Percentiles rank a stretch among this genome's conserved stretches.
These are phyloP conservation scores for Zaprionus bogoriensis DNA, from an alignment of 2,888 invertebrate species.

Conservation along the genomic window DNA sequence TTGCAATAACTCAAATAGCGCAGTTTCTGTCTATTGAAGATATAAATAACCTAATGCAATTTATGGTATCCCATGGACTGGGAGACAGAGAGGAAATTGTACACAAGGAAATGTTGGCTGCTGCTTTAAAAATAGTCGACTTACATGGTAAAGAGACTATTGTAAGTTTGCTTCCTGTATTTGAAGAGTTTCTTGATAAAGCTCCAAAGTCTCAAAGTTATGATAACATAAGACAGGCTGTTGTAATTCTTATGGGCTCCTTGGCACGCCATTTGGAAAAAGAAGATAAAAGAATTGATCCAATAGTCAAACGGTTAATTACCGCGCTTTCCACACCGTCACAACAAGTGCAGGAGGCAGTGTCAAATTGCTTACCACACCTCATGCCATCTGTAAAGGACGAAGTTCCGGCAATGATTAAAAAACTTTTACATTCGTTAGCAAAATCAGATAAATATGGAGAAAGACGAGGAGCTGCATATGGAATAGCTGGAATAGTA, in stretches of 20 bases:
- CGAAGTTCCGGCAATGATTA: constrained; percentile 94
- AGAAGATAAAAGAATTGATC: constrained; percentile 93
- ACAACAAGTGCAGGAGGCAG: constrained; percentile 98
- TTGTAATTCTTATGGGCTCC: constrained; percentile 98
- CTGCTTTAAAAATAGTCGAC: constrained; percentile 95
- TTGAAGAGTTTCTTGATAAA: constrained; percentile 95
- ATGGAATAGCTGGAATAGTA: constrained; percentile 97
- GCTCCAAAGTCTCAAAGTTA: constrained; percentile 95
- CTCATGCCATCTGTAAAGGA: constrained; percentile 95
- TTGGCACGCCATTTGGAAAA: constrained; percentile 97
- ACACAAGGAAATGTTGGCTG: constrained; percentile 94
- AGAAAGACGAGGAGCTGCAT: constrained; percentile 93
- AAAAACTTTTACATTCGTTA: constrained; percentile 92
- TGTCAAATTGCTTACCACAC: constrained; percentile 97
- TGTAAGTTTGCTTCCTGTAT: constrained; percentile 92
- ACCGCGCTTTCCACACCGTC: constrained; percentile 97
- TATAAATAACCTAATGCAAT: constrained; percentile 89
- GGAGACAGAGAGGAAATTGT: constrained; percentile 93
- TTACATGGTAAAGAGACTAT: constrained; percentile 94
- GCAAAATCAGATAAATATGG: constrained; percentile 96
- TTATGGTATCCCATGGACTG: constrained; percentile 93
- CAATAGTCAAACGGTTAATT: constrained; percentile 95
- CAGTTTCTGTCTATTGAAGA: constrained; percentile 86
- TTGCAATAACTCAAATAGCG: constrained; percentile 91
- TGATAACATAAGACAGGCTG: constrained; percentile 97